Evolutionary conservation across 2,888 invertebrate species (phyloP), one percentile per base, ranked within the genome.

Genomic region (Hydriomena furcata): DNA sequence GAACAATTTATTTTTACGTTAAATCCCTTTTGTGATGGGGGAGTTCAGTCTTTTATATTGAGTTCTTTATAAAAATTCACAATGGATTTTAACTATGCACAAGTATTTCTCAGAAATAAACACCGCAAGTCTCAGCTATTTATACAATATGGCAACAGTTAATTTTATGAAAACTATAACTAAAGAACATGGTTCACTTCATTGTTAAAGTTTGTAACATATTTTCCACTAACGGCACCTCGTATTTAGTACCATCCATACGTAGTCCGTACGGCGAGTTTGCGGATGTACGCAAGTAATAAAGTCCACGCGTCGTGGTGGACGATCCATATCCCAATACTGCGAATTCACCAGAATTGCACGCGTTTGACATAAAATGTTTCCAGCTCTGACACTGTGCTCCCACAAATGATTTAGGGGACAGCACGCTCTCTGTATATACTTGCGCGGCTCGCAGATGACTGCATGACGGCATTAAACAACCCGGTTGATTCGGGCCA

Each of bases 401-500:
- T 7, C 78, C 88, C 5, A 90, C 72, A 60, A 90, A 84, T 3
- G 83, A 77, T 60, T 84, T 86, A 5, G 88, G 89, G n/a, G 44
- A 65, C 52, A 62, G 73, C 43, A 90, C 73, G 55, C 90, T 90
- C 53, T 91, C 91, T 7, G 76, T 78, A 45, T 82, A 91, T 2
- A 90, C 78, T 69, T 82, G 69, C 1, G 85, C 85, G 2, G 91
- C 90, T 43, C 91, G 75, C 12, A 88, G 73, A 59, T 91, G 91
- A 61, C 91, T 91, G 55, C 91, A 91, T 1, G 84, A 80, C 0
- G 88, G 87, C 72, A 86, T 81, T 23, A 92, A 81, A 69, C 95
- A 95, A 5, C 94, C 94, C 0, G 94, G 95, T 68, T 95, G 95
- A 51, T 92, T 84, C 0, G 94, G 92, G 1, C 93, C 91, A 8